Evolutionary conservation across 92 coral and sea anemone species (phyloP), one percentile per base, ranked within the genome.

Genomic region (Paragorgia papillata): DNA sequence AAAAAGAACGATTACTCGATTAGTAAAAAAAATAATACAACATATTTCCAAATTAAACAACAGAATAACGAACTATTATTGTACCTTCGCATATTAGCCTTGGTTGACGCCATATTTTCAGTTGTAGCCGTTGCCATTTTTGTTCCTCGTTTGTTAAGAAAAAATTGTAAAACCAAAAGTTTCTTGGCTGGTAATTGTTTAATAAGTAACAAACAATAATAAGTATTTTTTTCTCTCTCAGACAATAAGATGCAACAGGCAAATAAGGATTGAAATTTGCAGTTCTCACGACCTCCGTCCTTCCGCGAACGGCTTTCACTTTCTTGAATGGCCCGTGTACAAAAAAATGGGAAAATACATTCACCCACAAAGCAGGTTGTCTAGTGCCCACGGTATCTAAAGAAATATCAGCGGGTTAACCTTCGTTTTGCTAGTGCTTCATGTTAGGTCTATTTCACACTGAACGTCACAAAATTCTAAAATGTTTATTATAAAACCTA

Each of bases 81-180:
- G 75, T 68, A 68, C 75, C 75, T 68, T 68, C 41, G 75, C 14
- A 68, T 44, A 57, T 68, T 66, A 66, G 73, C 59, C 37, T 68
- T 46, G 54, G n/a, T 71, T 31, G 78, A 71, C 26, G 62, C 62
- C 62, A 71, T 71, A 71, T 71, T 71, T 55, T 71, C 64, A 30
- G 78, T 53, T 15, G 75, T 46, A 49, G 75, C 75, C 30, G 75
- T 68, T 44, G 78, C 78, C 78, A 71, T 53, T 49, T 33, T 71
- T n/a, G 30, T 55, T 54, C 37, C 28, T 27, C 54, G 33, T 32
- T 41, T 54, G 40, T 17, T 53, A n/a, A n/a, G 10, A 7, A 33
- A 18, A 53, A 18, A 31, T 51, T 27, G 53, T 48, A 56, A 22
- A 56, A 56, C 62, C 9, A 13, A 56, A 20, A 53, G 12, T 51